A percentile compares a stretch with the other conserved stretches of the same genome.
These are phyloP conservation scores for Celastrina argiolus DNA, from an alignment of 2,888 invertebrate species.

Conservation along the genomic window DNA sequence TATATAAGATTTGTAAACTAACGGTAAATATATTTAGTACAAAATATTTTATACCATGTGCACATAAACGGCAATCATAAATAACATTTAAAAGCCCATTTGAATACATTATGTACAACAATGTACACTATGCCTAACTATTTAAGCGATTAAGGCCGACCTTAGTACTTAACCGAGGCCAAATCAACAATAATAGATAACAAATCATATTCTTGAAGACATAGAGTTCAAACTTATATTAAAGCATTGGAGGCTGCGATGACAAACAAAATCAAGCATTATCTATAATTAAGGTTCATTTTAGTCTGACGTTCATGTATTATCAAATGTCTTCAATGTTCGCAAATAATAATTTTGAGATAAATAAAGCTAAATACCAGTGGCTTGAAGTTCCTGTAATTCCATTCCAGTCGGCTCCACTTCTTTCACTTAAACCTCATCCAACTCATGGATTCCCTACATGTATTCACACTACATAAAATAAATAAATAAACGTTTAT, in stretches of 20 bases:
- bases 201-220: not conserved
- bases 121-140: not conserved
- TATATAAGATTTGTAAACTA: not conserved
- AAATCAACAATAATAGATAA: not conserved
- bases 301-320: not conserved
- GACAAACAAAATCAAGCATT: not conserved
- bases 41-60: not conserved
- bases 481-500: too few relatives aligned
- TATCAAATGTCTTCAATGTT: not conserved
- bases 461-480: too few relatives aligned
- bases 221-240: not conserved
- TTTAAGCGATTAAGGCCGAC: slow-evolving; percentile 10
- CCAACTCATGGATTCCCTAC: too few relatives aligned
- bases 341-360: not conserved
- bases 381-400: too few relatives aligned
- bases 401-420: too few relatives aligned
- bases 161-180: slow-evolving; percentile 11
- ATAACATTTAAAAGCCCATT: slow-evolving; percentile 11
- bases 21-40: not conserved
- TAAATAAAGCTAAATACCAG: not conserved
- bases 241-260: not conserved
- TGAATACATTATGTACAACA: slow-evolving; percentile 4
- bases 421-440: too few relatives aligned
- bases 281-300: not conserved
- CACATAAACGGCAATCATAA: not conserved